Base-by-base conservation (phyloP, 2,797 vertebrate species). In the Lutjanus argentimaculatus region DNA sequence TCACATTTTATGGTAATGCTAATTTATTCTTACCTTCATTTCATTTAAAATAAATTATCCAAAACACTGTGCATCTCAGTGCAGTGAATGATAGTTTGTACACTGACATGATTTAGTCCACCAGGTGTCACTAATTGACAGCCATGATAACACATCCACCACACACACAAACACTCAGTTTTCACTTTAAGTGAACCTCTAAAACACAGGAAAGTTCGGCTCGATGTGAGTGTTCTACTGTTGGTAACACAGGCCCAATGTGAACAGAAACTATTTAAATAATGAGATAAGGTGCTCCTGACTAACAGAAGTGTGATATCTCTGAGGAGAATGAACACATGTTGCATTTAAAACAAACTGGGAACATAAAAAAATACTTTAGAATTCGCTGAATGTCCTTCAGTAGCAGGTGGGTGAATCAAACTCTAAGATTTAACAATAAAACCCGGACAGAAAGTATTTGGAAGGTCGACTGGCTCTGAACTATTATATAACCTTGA, bases 91-190 rank as follows among this genome's bases (percentile, higher is more conserved):
- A 61, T 3, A 1, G 10, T 56, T 17, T 73, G 51, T 14, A 16
- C 22, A 74, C n/a, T 56, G 0, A 9, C 53, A 67, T 30, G 7
- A 46, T 68, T 69, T 70, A 48, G 59, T 71, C 93, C 91, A 94
- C 91, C 67, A 92, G 92, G 85, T 91, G 93, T 90, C 91, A 85
- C 86, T 94, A 86, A 90, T 84, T 56, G 74, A 90, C 92, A 91
- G 63, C 2, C 62, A 76, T 85, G 56, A 3, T 76, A 45, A 46
- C 40, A 42, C 59, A 53, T 14, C 1, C 19, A 43, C 16, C 13
- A 9, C 42, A 65, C 42, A 57, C 5, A n/a, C 65, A 74, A 19
- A 58, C 10, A 11, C 46, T 48, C 13, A 30, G 21, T 36, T 67
- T 36, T 40, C 11, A 55, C 14, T 67, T 48, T 0, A 42, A 62